These are phyloP conservation scores for Alethe diademata DNA, from an alignment of 2,113 vertebrate genomes.

Conservation along the genomic window DNA sequence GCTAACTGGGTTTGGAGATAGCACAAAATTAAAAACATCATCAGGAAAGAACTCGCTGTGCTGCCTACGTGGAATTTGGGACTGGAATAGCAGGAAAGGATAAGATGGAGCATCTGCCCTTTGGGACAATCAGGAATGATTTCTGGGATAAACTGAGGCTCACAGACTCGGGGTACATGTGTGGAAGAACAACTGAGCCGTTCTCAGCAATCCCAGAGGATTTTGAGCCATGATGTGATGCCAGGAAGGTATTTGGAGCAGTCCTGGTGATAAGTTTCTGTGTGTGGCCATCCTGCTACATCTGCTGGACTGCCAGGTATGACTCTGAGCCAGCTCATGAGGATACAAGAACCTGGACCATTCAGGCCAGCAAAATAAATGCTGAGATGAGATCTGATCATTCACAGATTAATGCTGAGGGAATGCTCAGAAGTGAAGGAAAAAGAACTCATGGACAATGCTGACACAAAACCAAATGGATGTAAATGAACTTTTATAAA, in stretches of 20 bases:
- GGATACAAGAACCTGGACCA: background rate
- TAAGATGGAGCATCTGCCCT: background rate
- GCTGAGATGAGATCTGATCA: background rate
- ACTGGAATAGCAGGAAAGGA: background rate
- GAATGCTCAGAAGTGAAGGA: background rate
- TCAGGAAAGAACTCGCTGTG: background rate
- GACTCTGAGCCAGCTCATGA: background rate
- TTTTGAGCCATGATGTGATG: background rate
- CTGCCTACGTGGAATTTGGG: background rate
- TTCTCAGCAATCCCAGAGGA: background rate
- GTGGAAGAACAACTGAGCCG: background rate
- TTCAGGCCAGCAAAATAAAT: background rate
- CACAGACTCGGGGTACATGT: accelerated
- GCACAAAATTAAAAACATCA: background rate
- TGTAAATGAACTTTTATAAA: background rate
- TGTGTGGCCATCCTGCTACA: background rate
- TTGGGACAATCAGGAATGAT: background rate
- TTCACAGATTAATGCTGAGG: background rate
- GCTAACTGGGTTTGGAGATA: background rate
- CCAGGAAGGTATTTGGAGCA: accelerated
- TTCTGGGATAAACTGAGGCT: background rate
- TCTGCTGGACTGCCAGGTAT: background rate
- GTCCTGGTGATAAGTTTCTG: background rate
- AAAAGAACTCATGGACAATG: background rate
- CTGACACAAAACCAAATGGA: background rate